Percentiles rank a stretch among this genome's conserved stretches.
Conservation (phyloP, 1,140 invertebrate species). For the Euborellia annulipes region DNA sequence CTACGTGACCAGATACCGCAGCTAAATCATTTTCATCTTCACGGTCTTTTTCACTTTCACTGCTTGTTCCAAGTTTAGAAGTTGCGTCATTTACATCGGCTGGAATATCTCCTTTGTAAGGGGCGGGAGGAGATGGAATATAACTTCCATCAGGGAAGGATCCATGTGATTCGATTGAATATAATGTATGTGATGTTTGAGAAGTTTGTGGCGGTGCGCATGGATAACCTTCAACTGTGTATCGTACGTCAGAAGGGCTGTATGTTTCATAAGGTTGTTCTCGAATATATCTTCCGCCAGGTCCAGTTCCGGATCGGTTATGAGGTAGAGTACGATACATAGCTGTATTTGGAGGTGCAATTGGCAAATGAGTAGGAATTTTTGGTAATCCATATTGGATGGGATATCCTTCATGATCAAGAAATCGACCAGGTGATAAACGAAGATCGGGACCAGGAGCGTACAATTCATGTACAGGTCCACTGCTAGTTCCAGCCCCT, state of each 20-base stretch:
- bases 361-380: constrained; percentile 31
- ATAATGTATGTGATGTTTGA: constrained; percentile 22
- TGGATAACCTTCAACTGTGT: constrained; percentile 64
- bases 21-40: constrained; percentile 16
- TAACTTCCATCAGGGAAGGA: constrained; percentile 38
- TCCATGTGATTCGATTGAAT: constrained; percentile 19
- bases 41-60: constrained; percentile 36
- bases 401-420: constrained; percentile 60
- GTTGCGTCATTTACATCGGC: background rate
- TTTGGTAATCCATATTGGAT: constrained; percentile 64
- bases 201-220: constrained; percentile 23
- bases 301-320: constrained; percentile 35
- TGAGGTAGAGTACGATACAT: constrained; percentile 54
- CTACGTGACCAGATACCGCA: constrained; percentile 20
- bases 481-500: constrained; percentile 21
- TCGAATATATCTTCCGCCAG: constrained; percentile 20
- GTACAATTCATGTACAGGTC: constrained; percentile 36
- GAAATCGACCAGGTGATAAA: constrained; percentile 44
- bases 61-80: constrained; percentile 13
- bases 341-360: constrained; percentile 12
- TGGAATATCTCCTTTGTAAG: constrained; percentile 14
- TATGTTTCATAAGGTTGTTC: constrained; percentile 34
- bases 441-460: constrained; percentile 37
- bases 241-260: constrained; percentile 43
- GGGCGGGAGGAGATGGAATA: constrained; percentile 47